Base-by-base conservation (phyloP, 92 coral and sea anemone genomes). In the Zoanthus sociatus region DNA sequence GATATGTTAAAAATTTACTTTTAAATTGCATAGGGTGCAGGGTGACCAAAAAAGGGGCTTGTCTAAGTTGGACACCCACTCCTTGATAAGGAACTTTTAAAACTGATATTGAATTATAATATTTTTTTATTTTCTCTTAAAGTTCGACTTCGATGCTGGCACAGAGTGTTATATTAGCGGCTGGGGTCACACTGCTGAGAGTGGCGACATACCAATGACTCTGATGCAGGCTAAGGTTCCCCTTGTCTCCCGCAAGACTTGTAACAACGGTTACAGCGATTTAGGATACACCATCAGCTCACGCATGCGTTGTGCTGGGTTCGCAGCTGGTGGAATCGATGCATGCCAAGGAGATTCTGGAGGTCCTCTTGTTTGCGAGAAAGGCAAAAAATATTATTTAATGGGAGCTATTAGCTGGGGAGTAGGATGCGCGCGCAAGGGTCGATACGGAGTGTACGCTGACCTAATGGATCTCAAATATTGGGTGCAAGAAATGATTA, bases 341-440 rank as follows among this genome's bases (percentile, higher is more conserved):
- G 96, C 98, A 82, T 94, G 98, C 75, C 98, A 94, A 60, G 98
- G 98, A 48, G 98, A 94, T 85, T 93, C 95, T 30, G 98, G 98
- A 13, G 98, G 98, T 55, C 98, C 98, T 83, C 90, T 94, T 89
- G 95, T 93, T 56, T 94, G 98, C 69, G 66, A 84, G 86, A 89
- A 77, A 66, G 82, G 76, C 33, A 85, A 89, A 58, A 93, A 84
- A 18, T 94, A 92, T 91, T 89, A 87, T 73, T 94, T 94, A n/a
- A 88, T 89, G 94, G 98, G 98, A 5, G 92, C 91, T 66, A 86
- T 94, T 73, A 94, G 98, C 88, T 94, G 98, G 98, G 98, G 98
- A 71, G 85, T 93, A 32, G 98, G 98, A 18, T 94, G 98, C 93
- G 98, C 98, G 71, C 98, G 98, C 92, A 83, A 84, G 83, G 91